Conservation (phyloP, 2,113 vertebrate genomes). For the Lipophrys pholis region DNA sequence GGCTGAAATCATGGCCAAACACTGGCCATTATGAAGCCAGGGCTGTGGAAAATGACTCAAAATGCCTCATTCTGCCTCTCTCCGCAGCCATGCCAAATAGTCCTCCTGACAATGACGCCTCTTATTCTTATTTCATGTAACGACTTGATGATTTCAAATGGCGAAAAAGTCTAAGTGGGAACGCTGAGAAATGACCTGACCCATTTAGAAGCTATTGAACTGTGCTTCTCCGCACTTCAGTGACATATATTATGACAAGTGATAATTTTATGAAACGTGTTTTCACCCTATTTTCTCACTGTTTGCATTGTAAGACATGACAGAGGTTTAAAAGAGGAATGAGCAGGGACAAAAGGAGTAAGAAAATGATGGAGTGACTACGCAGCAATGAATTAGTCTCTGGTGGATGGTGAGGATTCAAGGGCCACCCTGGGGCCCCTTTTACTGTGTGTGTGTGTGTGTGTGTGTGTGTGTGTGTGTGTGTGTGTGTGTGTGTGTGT, state of each 20-base stretch:
- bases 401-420: conserved; percentile 59
- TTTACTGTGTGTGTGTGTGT: conserved; percentile 27
- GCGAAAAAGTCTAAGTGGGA: conserved; percentile 57
- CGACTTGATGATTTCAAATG: conserved; percentile 48
- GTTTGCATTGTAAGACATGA: conserved; percentile 16
- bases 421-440: conserved; percentile 59
- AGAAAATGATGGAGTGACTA: conserved; percentile 53
- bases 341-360: background rate
- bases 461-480: conserved; percentile 31
- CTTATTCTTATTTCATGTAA: conserved; percentile 36
- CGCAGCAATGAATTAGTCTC: conserved; percentile 53
- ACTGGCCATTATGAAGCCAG: conserved; percentile 53
- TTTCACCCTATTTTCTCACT: background rate
- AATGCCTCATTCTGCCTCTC: conserved; percentile 46
- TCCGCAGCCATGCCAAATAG: conserved; percentile 34
- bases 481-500: conserved; percentile 30
- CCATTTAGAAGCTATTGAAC: conserved; percentile 24
- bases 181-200: conserved; percentile 23
- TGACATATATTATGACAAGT: conserved; percentile 20
- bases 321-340: conserved; percentile 19
- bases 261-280: background rate
- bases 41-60: conserved; percentile 50
- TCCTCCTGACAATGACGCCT: conserved; percentile 32
- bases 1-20: conserved; percentile 29
- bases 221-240: conserved; percentile 13